A percentile compares a stretch with the other conserved stretches of the same genome.
phyloP scores from a whole-genome alignment of 2,113 vertebrate species.

The Callipepla californica region DNA sequence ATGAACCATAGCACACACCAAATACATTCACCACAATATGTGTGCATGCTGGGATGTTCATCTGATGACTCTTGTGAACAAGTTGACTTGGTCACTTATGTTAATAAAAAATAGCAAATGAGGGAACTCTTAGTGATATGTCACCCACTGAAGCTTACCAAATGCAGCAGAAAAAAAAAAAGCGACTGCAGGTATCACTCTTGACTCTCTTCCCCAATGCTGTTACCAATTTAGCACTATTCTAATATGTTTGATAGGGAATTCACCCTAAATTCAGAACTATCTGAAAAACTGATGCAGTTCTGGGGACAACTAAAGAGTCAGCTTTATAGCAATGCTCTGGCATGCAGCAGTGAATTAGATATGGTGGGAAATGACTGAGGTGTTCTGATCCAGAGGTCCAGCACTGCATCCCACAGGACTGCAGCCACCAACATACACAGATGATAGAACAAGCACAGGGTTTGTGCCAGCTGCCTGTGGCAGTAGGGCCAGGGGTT shows the following conservation, averaged over 20 bases:
- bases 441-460: neutral
- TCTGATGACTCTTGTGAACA: neutral
- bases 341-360: fast-evolving
- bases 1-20: neutral
- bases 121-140: neutral
- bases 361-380: neutral
- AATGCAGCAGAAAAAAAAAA: neutral
- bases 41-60: neutral
- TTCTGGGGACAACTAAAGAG: neutral
- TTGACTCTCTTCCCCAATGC: neutral
- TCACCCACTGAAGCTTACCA: neutral
- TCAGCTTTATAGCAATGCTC: fast-evolving
- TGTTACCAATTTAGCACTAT: neutral
- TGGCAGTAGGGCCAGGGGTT: neutral
- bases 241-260: neutral
- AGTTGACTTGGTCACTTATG: neutral
- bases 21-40: too few relatives aligned
- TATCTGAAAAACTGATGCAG: neutral
- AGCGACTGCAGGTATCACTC: neutral
- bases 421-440: fast-evolving
- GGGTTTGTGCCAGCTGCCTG: neutral
- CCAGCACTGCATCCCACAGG: neutral
- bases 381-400: neutral
- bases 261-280: neutral
- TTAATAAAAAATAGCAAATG: neutral